phyloP scores from a whole-genome alignment of 1,140 invertebrate species.

The Bombus difficillimus region DNA sequence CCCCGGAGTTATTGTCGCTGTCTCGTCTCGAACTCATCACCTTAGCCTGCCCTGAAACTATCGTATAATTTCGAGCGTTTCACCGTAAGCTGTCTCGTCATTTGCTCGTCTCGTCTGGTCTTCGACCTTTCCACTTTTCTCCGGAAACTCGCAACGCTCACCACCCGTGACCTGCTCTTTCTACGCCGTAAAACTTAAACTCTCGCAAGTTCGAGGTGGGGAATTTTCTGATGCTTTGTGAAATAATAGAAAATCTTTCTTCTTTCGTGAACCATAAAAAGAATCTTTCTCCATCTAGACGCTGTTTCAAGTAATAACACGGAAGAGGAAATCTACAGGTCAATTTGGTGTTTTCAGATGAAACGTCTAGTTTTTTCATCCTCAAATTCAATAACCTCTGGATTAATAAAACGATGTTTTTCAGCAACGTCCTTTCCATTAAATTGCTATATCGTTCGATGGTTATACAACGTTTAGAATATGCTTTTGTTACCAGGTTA shows the following conservation, averaged over 20 bases:
- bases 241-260: neutral
- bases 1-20: constrained; percentile 10
- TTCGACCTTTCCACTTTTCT: constrained; percentile 26
- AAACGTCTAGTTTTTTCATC: neutral
- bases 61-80: constrained; percentile 22
- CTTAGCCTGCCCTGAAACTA: constrained; percentile 18
- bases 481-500: too few relatives aligned
- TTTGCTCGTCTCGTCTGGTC: constrained; percentile 14
- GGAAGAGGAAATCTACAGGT: neutral
- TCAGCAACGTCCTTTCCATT: too few relatives aligned
- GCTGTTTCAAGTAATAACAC: neutral
- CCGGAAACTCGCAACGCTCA: neutral
- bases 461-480: too few relatives aligned
- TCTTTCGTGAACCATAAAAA: neutral
- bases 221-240: neutral
- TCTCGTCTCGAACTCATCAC: constrained; percentile 23
- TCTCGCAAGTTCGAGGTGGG: neutral
- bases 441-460: too few relatives aligned
- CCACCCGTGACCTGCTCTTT: neutral
- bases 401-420: too few relatives aligned
- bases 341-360: neutral
- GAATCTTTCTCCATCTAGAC: neutral
- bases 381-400: neutral
- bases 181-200: neutral
- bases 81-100: constrained; percentile 23